Conservation (phyloP, 2,113 vertebrate genomes). For the Prinia subflava region DNA sequence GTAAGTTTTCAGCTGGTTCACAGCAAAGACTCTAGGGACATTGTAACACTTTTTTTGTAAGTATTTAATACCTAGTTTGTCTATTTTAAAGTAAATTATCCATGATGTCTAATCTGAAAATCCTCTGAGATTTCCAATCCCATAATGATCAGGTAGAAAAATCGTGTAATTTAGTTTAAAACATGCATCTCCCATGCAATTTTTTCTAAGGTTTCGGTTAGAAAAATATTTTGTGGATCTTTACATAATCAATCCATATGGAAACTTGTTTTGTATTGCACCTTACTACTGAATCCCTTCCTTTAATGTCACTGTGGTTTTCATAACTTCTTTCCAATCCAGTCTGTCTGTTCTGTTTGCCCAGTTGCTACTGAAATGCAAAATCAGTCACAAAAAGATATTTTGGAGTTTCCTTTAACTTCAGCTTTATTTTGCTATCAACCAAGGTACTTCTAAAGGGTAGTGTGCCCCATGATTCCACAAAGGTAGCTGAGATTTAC, state of each 20-base stretch:
- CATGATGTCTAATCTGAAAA: conserved; percentile 4
- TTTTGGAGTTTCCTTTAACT: not conserved
- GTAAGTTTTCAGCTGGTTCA: not conserved
- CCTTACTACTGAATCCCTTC: not conserved
- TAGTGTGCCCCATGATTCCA: not conserved
- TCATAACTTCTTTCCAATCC: not conserved
- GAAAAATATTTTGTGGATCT: not conserved
- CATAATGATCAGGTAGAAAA: conserved; percentile 27
- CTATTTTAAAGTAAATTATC: conserved; percentile 32
- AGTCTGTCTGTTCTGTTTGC: not conserved
- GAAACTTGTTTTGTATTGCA: not conserved
- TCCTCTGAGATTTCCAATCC: conserved; percentile 26
- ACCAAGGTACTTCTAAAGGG: not conserved
- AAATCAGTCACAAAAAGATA: not conserved
- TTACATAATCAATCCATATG: not conserved
- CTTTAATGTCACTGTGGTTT: not conserved
- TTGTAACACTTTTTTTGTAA: not conserved
- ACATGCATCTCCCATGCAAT: not conserved
- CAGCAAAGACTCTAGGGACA: not conserved
- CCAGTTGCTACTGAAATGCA: not conserved
- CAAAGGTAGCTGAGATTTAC: not conserved
- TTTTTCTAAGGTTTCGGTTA: not conserved
- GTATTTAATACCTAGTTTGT: conserved; percentile 39
- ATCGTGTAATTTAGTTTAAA: conserved; percentile 27
- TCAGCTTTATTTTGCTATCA: not conserved